Evolutionary conservation across 2,797 vertebrate species (phyloP), one percentile per base, ranked within the genome.

Genomic region (Uromys caudimaculatus): DNA sequence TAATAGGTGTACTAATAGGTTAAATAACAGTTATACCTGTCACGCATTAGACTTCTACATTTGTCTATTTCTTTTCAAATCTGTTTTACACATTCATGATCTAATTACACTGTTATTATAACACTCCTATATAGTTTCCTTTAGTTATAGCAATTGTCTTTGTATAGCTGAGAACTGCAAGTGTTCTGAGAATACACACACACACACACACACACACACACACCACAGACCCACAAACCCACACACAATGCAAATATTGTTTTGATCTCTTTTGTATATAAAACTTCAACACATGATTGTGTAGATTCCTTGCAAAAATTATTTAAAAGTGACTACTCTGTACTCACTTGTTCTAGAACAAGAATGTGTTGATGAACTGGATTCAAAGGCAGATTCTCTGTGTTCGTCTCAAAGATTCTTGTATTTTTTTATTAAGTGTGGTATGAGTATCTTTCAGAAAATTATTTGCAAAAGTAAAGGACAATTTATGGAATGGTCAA

Each of bases 401-500:
- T 23, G 35, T 86, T 94, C 24, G 17, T 29, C 24, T 44, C 47
- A 86, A 41, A 56, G 6, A 73, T 54, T 90, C 56, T 85, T 60
- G 32, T 4, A n/a, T 56, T 87, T 90, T 82, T 47, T 5, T 27
- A 47, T 32, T 95, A 21, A 54, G 47, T 90, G 38, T 23, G 38
- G 58, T 92, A 17, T 21, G 76, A 24, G 44, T 64, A 10, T 7
- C 75, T 85, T 83, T 91, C 73, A 52, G 60, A 71, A 16, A 58
- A 17, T 69, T 44, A 75, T 44, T 85, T 85, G 32, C n/a, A 78
- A 95, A 92, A 95, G 27, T 29, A 95, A 81, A 92, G 84, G 8
- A 6, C 27, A 88, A 9, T 81, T 85, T 83, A 87, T 6, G 73
- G 38, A 12, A 77, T 84, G 23, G 84, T 82, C 1, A 38, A 86